Evolutionary conservation across 2,113 vertebrate species (phyloP), one percentile per base, ranked within the genome.

Genomic region (Smithornis capensis): DNA sequence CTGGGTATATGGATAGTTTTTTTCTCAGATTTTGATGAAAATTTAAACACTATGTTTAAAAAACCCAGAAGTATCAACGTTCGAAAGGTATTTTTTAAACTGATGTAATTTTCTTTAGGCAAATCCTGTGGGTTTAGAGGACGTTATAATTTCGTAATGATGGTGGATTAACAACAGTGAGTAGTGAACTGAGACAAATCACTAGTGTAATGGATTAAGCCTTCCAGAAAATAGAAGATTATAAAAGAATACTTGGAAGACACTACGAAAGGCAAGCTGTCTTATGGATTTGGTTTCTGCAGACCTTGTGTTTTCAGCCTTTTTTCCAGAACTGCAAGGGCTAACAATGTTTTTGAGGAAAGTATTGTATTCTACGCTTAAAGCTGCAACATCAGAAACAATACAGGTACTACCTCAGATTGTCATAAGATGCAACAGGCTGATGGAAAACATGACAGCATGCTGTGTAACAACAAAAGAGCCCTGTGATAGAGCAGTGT

Each of bases 161-260:
- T 74, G 8, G 9, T 1, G 14, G 4, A 12, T 64, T 85, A 83
- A 47, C 4, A 87, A 37, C 45, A 80, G 31, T 37, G 70, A 40
- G 14, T 55, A 21, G 33, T 75, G 53, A 96, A 38, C 29, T 45
- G 74, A 76, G 29, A 42, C 28, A 65, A 69, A 68, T 83, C 52
- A 25, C 31, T 47, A 69, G 9, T 50, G 35, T 91, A 69, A 71
- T 59, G 45, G 37, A 79, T 83, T 38, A 69, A 71, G 23, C 59
- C 29, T 65, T 87, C 71, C 40, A 45, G 80, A 83, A 87, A 86
- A 53, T 33, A 50, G 22, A 53, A 42, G n/a, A 62, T 71, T 49
- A 44, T 77, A 44, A 56, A 84, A 78, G 19, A 44, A 31, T 68
- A 47, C 92, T 94, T 95, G 62, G 44, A 87, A 44, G 37, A 33